Evolutionary conservation across 2,797 vertebrate species (phyloP).

Genomic region (Fistularia tabacaria): DNA sequence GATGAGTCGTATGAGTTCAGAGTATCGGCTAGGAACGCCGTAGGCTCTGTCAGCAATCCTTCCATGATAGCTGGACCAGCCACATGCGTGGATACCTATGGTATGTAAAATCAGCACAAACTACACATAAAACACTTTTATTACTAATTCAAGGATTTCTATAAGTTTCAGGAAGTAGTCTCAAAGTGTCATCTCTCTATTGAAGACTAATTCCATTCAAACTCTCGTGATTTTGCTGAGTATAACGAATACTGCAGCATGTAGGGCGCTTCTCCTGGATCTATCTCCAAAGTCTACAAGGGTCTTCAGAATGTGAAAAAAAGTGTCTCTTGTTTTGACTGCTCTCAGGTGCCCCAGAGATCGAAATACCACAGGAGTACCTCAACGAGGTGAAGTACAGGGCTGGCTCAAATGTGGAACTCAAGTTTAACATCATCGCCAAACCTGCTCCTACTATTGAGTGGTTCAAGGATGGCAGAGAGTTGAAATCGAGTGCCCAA

Average conservation of each 20-base stretch:
- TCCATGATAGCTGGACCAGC: slow-evolving; percentile 87
- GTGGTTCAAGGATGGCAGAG: slow-evolving; percentile 92
- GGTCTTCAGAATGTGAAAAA: not conserved
- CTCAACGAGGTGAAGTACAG: slow-evolving; percentile 88
- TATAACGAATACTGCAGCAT: too few relatives aligned
- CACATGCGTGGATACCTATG: slow-evolving; percentile 92
- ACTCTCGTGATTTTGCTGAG: too few relatives aligned
- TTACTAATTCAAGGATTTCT: too few relatives aligned
- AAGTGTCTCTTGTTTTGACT: slow-evolving; percentile 1
- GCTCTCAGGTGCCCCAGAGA: slow-evolving; percentile 87
- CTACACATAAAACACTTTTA: too few relatives aligned
- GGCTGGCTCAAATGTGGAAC: slow-evolving; percentile 84
- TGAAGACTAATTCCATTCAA: too few relatives aligned
- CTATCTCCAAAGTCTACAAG: too few relatives aligned
- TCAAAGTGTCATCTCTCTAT: too few relatives aligned
- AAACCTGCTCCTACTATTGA: slow-evolving; percentile 95
- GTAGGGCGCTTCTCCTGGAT: too few relatives aligned
- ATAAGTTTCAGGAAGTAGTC: too few relatives aligned
- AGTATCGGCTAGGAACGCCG: slow-evolving; percentile 90
- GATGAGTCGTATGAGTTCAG: slow-evolving; percentile 92
- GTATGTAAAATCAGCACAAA: slow-evolving; percentile 62
- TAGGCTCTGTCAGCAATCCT: slow-evolving; percentile 94
- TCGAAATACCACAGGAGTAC: slow-evolving; percentile 91
- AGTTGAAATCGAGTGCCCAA: slow-evolving; percentile 81
- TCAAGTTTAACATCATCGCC: slow-evolving; percentile 90